Evolutionary conservation across 1,140 invertebrate genomes (phyloP).

Genomic region (Aphis craccivora): DNA sequence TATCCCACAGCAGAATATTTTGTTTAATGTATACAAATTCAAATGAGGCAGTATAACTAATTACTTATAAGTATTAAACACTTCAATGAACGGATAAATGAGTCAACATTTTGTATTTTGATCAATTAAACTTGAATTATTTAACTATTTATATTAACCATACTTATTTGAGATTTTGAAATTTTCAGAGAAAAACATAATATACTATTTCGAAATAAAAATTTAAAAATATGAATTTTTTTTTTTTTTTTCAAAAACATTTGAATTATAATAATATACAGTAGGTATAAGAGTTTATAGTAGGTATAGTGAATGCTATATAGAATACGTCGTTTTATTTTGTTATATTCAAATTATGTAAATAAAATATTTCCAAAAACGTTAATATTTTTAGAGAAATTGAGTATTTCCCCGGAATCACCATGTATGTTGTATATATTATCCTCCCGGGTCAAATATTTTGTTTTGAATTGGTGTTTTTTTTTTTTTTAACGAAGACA

Average conservation of each 20-base stretch:
- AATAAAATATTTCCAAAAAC: neutral
- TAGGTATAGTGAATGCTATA: too few species aligned
- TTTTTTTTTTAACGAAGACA: slow-evolving; percentile 23
- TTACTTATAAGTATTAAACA: neutral
- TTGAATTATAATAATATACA: too few species aligned
- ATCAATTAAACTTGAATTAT: neutral
- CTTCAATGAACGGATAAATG: neutral
- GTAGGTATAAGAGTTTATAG: too few species aligned
- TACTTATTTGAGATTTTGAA: neutral
- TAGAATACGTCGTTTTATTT: neutral
- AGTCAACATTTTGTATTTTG: neutral
- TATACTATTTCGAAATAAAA: neutral
- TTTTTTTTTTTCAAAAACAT: neutral
- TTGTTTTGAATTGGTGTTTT: neutral
- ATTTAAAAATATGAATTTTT: neutral
- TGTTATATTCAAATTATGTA: neutral
- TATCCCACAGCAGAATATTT: neutral
- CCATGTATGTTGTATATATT: neutral
- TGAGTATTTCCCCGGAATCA: neutral
- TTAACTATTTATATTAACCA: neutral
- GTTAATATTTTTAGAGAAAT: neutral
- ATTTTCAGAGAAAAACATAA: neutral
- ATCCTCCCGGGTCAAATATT: neutral
- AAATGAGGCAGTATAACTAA: neutral
- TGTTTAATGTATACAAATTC: neutral